A percentile compares a stretch with the other conserved stretches of the same genome.
phyloP scores from a whole-genome alignment of 2,888 invertebrate species.

The Psylliodes chrysocephalus region DNA sequence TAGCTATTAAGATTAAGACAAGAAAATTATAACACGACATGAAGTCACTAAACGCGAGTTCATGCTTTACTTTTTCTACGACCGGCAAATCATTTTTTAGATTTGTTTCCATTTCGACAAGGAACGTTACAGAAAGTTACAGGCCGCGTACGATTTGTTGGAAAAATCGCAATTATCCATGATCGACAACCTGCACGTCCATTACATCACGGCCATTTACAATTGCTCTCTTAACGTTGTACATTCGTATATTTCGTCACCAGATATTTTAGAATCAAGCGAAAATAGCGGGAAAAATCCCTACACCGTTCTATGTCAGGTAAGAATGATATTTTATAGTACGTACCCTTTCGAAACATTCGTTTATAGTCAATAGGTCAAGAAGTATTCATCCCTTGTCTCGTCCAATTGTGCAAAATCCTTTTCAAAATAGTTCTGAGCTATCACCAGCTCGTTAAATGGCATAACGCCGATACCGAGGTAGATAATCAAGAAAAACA shows the following conservation, averaged over 20 bases:
- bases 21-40: too few relatives aligned
- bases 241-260: constrained; percentile 65
- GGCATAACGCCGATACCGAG: constrained; percentile 73
- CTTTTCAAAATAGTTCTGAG: constrained; percentile 84
- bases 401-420: constrained; percentile 87
- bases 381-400: constrained; percentile 76
- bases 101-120: constrained; percentile 80
- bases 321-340: too few relatives aligned
- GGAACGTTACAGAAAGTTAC: constrained; percentile 82
- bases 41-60: too few relatives aligned
- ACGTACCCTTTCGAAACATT: too few relatives aligned
- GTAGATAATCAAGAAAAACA: constrained; percentile 43
- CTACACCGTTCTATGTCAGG: constrained; percentile 84
- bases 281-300: constrained; percentile 73
- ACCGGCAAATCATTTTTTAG: constrained; percentile 52
- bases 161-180: constrained; percentile 93
- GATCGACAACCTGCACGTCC: constrained; percentile 92
- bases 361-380: constrained; percentile 66
- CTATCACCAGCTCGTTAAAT: constrained; percentile 79
- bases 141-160: constrained; percentile 86
- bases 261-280: constrained; percentile 54
- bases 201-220: constrained; percentile 92
- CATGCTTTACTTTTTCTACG: constrained; percentile 4
- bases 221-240: constrained; percentile 74
- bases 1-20: too few relatives aligned